A percentile compares a stretch with the other conserved stretches of the same genome.
Evolutionary conservation across 2,113 vertebrate species (phyloP).

Genomic region (Caracal caracal): DNA sequence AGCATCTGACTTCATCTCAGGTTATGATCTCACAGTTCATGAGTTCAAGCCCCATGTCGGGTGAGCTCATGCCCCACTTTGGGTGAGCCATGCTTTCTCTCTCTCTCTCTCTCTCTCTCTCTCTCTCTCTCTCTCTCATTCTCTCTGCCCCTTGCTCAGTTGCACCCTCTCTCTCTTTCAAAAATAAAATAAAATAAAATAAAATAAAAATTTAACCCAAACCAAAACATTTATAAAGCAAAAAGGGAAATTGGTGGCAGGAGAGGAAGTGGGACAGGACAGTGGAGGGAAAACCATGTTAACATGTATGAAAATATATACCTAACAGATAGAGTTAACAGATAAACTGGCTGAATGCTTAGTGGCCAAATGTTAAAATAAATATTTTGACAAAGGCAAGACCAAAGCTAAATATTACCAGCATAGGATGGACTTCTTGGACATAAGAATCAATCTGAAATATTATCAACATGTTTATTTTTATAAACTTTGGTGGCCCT

Average conservation of each 20-base stretch:
- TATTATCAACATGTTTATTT: not conserved
- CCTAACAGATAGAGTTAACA: not conserved
- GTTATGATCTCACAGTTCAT: too few species aligned
- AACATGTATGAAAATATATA: not conserved
- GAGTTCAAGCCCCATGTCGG: too few species aligned
- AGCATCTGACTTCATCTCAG: too few species aligned
- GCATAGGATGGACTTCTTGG: not conserved
- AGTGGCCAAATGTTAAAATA: not conserved
- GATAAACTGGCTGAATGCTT: not conserved
- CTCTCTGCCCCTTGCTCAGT: too few species aligned
- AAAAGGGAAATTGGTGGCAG: not conserved
- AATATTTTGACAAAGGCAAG: not conserved
- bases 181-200: too few species aligned
- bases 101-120: too few species aligned
- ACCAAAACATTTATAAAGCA: not conserved
- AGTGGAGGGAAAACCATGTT: not conserved
- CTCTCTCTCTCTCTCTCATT: too few species aligned
- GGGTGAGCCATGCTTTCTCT: too few species aligned
- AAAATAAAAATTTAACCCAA: slow-evolving; percentile 56
- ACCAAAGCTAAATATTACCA: not conserved
- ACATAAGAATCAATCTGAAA: not conserved
- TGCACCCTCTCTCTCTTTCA: too few species aligned
- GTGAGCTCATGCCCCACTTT: too few species aligned
- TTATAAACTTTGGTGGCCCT: not conserved
- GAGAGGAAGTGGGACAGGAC: not conserved